Percentiles rank a stretch among this genome's conserved stretches.
Conservation (phyloP, 2,113 vertebrate species). For the Strix uralensis region DNA sequence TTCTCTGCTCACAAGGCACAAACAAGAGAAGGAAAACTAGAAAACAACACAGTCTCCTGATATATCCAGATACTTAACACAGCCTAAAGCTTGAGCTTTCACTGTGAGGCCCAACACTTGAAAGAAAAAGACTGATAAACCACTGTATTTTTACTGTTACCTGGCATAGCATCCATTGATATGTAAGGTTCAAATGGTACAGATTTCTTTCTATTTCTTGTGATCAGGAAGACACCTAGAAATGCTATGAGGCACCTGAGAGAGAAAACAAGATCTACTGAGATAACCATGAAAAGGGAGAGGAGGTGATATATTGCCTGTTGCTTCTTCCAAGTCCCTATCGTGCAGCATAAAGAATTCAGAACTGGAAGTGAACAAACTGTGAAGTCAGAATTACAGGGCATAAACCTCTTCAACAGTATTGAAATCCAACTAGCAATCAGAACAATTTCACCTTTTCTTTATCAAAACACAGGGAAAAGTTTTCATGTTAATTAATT, state of each 20-base stretch:
- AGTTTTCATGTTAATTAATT: neutral
- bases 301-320: neutral
- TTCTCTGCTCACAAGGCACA: neutral
- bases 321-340: neutral
- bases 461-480: neutral
- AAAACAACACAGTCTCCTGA: neutral
- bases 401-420: neutral
- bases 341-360: neutral
- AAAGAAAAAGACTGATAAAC: neutral
- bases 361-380: neutral
- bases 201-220: slow-evolving; percentile 83
- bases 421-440: neutral
- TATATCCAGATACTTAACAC: accelerated
- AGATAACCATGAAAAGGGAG: neutral
- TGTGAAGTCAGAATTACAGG: neutral
- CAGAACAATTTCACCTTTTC: neutral
- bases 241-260: slow-evolving; percentile 86
- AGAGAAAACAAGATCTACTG: neutral
- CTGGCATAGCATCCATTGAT: slow-evolving; percentile 91
- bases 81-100: neutral
- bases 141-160: slow-evolving; percentile 60
- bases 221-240: slow-evolving; percentile 91
- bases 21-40: neutral
- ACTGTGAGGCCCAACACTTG: neutral
- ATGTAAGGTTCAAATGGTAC: slow-evolving; percentile 93